phyloP scores from a whole-genome alignment of 2,888 invertebrate species.

The Osedax fenrisi region DNA sequence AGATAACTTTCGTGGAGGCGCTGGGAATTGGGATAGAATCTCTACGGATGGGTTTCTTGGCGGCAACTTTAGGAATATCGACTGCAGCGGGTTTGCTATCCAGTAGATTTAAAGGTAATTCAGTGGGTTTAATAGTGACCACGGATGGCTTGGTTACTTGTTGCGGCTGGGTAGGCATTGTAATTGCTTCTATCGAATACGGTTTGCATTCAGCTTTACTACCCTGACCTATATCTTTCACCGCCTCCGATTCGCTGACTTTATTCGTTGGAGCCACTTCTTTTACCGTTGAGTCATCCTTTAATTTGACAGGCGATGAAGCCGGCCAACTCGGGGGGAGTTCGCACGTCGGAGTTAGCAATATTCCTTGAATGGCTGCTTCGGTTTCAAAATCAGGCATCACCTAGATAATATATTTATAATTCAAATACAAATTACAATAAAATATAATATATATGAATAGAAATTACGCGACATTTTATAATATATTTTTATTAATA shows the following conservation, averaged over 20 bases:
- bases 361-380: slow-evolving; percentile 3
- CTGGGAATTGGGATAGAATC: background rate
- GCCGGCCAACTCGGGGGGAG: background rate
- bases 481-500: background rate
- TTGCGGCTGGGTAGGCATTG: background rate
- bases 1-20: background rate
- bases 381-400: slow-evolving; percentile 11
- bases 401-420: background rate
- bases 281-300: background rate
- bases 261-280: too few relatives aligned
- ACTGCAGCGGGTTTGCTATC: background rate
- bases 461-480: too few relatives aligned
- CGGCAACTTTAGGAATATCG: background rate
- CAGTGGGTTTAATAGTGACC: background rate
- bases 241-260: too few relatives aligned
- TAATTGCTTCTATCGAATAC: background rate
- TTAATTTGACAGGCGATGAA: background rate
- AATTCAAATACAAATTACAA: background rate
- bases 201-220: too few relatives aligned
- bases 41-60: background rate
- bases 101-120: background rate
- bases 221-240: too few relatives aligned
- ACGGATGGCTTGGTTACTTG: background rate
- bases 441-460: background rate
- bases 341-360: background rate